phyloP scores from a whole-genome alignment of 2,888 invertebrate species.

The Toxonevra muliebris region DNA sequence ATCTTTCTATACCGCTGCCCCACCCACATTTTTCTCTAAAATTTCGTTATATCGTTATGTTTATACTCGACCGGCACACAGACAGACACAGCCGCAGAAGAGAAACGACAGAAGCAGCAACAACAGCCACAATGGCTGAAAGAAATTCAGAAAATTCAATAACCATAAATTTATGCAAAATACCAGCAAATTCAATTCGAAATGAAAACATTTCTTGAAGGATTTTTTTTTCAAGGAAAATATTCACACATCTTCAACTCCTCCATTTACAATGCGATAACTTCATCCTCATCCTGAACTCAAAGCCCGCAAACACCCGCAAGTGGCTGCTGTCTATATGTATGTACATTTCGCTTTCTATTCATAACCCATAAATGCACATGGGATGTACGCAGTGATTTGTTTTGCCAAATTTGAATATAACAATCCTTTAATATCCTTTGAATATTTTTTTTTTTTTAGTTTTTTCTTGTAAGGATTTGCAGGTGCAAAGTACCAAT shows the following conservation, averaged over 20 bases:
- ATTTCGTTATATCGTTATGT: not conserved
- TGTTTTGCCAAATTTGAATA: constrained; percentile 46
- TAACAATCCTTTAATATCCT: constrained; percentile 46
- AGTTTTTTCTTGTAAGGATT: constrained; percentile 16
- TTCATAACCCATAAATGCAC: constrained; percentile 8
- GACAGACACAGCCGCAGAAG: not conserved
- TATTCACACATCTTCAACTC: no score
- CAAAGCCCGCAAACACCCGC: no score
- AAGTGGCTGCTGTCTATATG: not conserved
- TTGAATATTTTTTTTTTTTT: constrained; percentile 17
- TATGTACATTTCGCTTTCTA: not conserved
- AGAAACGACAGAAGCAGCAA: not conserved
- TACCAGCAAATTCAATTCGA: constrained; percentile 41
- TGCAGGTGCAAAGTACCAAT: constrained; percentile 25
- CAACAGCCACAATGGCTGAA: constrained; percentile 1
- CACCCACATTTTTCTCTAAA: not conserved
- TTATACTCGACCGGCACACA: not conserved
- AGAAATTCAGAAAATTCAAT: constrained; percentile 46
- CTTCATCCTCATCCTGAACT: no score
- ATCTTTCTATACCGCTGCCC: not conserved
- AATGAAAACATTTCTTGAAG: constrained; percentile 19
- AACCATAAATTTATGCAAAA: constrained; percentile 49
- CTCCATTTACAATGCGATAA: no score
- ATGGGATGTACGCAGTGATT: constrained; percentile 40
- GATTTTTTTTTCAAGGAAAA: no score